Evolutionary conservation across 2,113 vertebrate genomes (phyloP), one percentile per base, ranked within the genome.

Genomic region (Antechinus stuartii): DNA sequence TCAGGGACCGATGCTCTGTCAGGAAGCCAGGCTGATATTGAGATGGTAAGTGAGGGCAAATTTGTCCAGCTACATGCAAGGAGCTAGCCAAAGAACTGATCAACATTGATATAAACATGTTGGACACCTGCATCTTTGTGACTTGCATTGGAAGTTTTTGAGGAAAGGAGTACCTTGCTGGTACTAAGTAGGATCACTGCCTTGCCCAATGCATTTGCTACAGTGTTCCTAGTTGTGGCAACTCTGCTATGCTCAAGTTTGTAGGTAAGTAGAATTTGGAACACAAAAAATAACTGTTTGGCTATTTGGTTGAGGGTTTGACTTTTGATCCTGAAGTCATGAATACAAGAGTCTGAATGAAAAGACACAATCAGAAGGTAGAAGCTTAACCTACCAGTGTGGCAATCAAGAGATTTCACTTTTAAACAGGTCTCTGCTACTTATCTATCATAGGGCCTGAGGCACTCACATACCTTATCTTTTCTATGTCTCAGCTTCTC

Each of bases 281-380:
- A 0, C 1, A n/a, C 16, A 8, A 27, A 91, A 68, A 68, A 91
- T 27, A 26, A 0, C 1, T 16, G 25, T n/a, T 26, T 7, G 1
- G 56, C n/a, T 84, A 42, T 92, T 89, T 57, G 22, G 52, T 92
- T 54, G 76, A 91, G 23, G 54, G 56, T 26, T 54, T 95, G 55
- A 4, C 8, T 89, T 50, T 94, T 84, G 8, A 61, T 50, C 76
- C 55, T 50, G 57, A 57, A 76, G 61, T 61, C 89, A 61, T 91
- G 84, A 27, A 61, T 8, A 84, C 23, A 42, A 93, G 68, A 92
- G 84, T 35, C 0, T 54, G 50, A 93, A 50, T 25, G 54, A 49
- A 55, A 94, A 30, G n/a, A 35, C 93, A 68, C 47, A 95, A 56
- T 42, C 42, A 54, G 76, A 93, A 92, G 52, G 90, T 24, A 94